Evolutionary conservation across 2,888 invertebrate species (phyloP), one percentile per base, ranked within the genome.

Genomic region (Eupelmus urozonus): DNA sequence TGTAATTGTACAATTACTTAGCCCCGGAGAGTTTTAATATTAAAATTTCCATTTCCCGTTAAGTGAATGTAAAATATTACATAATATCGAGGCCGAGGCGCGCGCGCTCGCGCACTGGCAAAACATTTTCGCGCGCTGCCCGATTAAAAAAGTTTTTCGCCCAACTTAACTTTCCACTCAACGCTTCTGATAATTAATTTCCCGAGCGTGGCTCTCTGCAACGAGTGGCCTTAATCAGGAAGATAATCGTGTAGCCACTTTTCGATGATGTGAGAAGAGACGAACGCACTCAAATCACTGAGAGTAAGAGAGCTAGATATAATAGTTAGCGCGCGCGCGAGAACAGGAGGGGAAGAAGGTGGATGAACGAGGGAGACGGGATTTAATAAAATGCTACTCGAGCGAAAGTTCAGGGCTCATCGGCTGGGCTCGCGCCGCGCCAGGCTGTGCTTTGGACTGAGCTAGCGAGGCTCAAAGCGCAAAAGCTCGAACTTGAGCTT

Each of bases 381-480:
- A 65, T 78, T 74, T 78, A 69, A 78, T 78, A 78, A 74, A 74
- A 74, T 65, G 69, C 66, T 53, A 63, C 51, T 70, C 65, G 69
- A 63, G 73, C 53, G 53, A 63, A 73, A 78, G 69, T 78, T 69
- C 63, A 73, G 69, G 66, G 59, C 63, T 63, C 73, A 74, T 74
- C 63, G 45, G 67, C 59, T 59, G 34, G 66, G 59, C 29, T n/a
- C 34, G 34, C 34, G 3, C 34, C 34, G 34, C 34, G 34, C 34
- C 3, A 5, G 9, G 34, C n/a, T 5, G 34, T 5, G 34, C 34
- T 34, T 34, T 34, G 9, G 34, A n/a, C 34, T 9, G 9, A 34
- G 34, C 34, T 5, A 34, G 34, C 34, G 34, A 34, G 25, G 45
- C 20, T 60, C 55, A 67, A 74, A 74, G 67, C 34, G 53, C 70